These are phyloP conservation scores for Volucella zonaria DNA, from an alignment of 2,888 invertebrate species.

Conservation along the genomic window DNA sequence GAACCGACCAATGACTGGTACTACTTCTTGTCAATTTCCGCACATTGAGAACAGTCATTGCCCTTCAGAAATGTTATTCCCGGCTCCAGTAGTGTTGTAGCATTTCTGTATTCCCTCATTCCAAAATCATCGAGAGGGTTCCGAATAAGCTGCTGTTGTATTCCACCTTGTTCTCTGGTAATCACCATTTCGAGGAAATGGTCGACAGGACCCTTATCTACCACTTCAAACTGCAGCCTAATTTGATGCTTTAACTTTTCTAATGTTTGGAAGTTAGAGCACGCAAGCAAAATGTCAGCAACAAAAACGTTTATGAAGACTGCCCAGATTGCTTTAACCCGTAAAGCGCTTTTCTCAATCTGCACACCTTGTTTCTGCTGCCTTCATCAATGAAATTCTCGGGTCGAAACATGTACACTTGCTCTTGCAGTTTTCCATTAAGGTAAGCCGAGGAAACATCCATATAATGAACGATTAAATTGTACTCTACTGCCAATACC, in stretches of 20 bases:
- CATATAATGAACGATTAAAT: constrained; percentile 32
- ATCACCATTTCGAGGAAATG: too few species aligned
- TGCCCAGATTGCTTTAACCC: too few species aligned
- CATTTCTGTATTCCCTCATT: constrained; percentile 7
- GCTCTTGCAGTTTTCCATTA: constrained; percentile 36
- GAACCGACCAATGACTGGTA: constrained; percentile 23
- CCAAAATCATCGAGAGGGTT: neutral
- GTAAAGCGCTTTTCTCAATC: neutral
- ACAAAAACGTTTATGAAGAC: too few species aligned
- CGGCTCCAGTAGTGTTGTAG: neutral
- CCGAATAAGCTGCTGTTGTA: neutral
- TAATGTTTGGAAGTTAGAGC: too few species aligned
- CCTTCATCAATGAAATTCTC: constrained; percentile 7
- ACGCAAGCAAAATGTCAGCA: neutral
- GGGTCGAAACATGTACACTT: constrained; percentile 35
- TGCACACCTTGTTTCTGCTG: constrained; percentile 22
- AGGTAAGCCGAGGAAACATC: constrained; percentile 42
- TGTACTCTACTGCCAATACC: constrained; percentile 15
- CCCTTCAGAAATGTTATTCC: neutral
- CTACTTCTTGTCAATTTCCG: neutral
- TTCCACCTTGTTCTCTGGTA: neutral
- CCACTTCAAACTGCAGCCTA: too few species aligned
- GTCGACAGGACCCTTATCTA: too few species aligned
- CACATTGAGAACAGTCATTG: constrained; percentile 8
- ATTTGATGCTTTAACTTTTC: too few species aligned